Conservation (phyloP, 2,888 invertebrate species). For the Baccha elongata region DNA sequence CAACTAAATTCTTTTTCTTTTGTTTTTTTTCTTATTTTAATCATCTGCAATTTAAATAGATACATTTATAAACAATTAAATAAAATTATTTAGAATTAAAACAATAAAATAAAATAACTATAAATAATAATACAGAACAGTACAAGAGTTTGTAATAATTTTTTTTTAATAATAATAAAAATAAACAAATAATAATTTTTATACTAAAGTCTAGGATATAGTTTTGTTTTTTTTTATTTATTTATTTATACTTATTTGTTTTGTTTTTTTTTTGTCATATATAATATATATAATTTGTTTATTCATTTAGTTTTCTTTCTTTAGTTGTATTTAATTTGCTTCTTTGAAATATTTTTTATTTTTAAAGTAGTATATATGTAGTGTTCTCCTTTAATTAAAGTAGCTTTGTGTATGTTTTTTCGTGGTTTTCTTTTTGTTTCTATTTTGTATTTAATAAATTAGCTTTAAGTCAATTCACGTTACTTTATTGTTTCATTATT, state of each 20-base stretch:
- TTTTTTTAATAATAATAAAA: constrained; percentile 28
- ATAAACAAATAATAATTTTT: constrained; percentile 67
- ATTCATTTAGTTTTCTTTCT: constrained; percentile 65
- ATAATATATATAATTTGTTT: constrained; percentile 72
- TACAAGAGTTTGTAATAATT: constrained; percentile 39
- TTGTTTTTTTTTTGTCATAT: constrained; percentile 51
- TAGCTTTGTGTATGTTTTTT: constrained; percentile 46
- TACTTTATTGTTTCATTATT: constrained; percentile 50
- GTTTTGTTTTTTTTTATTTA: constrained; percentile 35
- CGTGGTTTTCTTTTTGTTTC: constrained; percentile 29
- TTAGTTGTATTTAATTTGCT: constrained; percentile 51
- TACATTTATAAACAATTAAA: constrained; percentile 73
- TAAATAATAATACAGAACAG: constrained; percentile 73
- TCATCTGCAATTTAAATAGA: constrained; percentile 69
- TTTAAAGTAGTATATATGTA: constrained; percentile 28
- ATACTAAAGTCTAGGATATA: constrained; percentile 67
- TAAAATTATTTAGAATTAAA: constrained; percentile 31
- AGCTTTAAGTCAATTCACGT: constrained; percentile 67
- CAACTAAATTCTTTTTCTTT: constrained; percentile 61
- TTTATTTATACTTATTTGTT: constrained; percentile 55
- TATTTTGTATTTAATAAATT: constrained; percentile 61
- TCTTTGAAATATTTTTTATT: constrained; percentile 57
- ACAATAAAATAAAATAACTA: constrained; percentile 61
- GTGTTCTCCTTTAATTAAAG: constrained; percentile 33
- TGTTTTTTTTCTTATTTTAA: constrained; percentile 17